Evolutionary conservation across 2,797 vertebrate species (phyloP), one percentile per base, ranked within the genome.

Genomic region (Hippoglossus hippoglossus): DNA sequence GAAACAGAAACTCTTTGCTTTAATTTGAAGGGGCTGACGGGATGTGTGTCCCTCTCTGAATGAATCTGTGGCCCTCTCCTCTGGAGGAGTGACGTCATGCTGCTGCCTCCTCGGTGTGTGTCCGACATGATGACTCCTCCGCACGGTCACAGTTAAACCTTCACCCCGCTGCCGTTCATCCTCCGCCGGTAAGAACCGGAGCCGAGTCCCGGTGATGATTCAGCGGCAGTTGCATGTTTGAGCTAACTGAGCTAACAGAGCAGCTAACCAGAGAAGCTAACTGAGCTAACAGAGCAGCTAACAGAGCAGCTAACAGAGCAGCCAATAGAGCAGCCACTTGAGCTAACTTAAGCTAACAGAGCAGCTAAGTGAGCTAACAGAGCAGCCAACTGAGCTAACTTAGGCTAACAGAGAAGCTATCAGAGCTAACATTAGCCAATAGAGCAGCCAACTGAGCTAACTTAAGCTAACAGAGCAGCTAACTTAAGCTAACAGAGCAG

Each of bases 51-150:
- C 13, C 44, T 39, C 36, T 39, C 36, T 39, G 13, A 39, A 13
- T 34, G 2, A 34, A 34, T 11, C 44, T 46, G 44, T 3, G 59
- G 18, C 70, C 16, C 31, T 79, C 52, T 34, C 21, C 5, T 39
- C 3, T 80, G 70, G 76, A 77, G 75, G 80, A 53, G 86, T 91
- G 91, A 91, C 89, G 69, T 91, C 89, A 89, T 86, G 79, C 64
- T 46, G 67, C 47, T n/a, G 57, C 75, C 70, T 24, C 59, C 25
- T 5, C 47, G 18, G 19, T 49, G 47, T 49, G 13, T 21, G 67
- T 81, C 71, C 84, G 76, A 75, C 83, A 52, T 85, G 47, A 49
- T 9, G 83, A 53, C 71, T 10, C 81, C 63, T 22, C 12, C 56
- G 5, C n/a, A 26, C 79, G 22, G 49, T 79, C 55, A 59, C 50